Conservation (phyloP, 1,140 invertebrate species). For the Chrysomallon squamiferum region DNA sequence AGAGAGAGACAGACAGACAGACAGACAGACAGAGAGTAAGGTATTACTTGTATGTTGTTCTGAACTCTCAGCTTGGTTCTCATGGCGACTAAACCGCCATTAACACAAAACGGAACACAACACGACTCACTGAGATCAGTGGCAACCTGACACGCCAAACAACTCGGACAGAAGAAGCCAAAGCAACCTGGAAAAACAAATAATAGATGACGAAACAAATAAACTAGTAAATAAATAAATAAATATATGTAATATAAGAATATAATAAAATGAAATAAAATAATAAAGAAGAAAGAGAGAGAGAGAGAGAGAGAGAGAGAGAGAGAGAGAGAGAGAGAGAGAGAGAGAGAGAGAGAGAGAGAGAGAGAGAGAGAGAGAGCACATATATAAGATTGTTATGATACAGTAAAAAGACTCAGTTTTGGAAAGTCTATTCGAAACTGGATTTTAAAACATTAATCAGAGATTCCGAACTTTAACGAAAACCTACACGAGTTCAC, state of each 20-base stretch:
- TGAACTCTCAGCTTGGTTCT: slow-evolving; percentile 24
- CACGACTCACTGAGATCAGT: slow-evolving; percentile 22
- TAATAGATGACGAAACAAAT: background rate
- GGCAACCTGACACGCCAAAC: slow-evolving; percentile 13
- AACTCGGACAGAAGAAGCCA: slow-evolving; percentile 4
- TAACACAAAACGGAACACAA: slow-evolving; percentile 27
- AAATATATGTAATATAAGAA: background rate
- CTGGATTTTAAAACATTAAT: too few species aligned
- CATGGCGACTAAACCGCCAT: slow-evolving; percentile 9
- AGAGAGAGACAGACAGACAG: too few species aligned
- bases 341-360: background rate
- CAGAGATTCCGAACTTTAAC: too few species aligned
- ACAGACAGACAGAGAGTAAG: too few species aligned
- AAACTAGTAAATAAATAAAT: background rate
- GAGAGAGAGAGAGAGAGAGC: background rate
- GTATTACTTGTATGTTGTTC: slow-evolving; percentile 24
- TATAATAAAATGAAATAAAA: background rate
- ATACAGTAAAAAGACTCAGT: background rate
- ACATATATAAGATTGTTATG: background rate
- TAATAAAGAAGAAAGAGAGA: background rate
- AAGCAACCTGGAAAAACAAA: slow-evolving; percentile 6
- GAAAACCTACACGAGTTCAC: background rate
- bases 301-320: background rate
- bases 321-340: background rate
- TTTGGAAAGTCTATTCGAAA: too few species aligned